phyloP scores from a whole-genome alignment of 2,113 vertebrate species.

The Cepphus grylle region DNA sequence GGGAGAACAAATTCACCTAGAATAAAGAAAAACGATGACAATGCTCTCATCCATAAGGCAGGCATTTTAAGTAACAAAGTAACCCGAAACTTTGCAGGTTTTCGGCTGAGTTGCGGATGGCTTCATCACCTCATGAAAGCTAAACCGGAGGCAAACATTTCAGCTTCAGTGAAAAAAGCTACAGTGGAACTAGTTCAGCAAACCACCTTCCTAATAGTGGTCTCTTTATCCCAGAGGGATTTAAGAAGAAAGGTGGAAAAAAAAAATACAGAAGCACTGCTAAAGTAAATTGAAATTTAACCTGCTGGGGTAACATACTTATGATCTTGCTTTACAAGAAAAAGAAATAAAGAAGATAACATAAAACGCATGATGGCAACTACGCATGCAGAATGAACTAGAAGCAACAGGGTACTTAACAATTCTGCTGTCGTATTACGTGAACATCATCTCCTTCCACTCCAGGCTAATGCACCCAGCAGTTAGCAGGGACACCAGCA shows the following conservation, averaged over 20 bases:
- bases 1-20: neutral
- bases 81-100: neutral
- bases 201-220: neutral
- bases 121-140: neutral
- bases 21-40: neutral
- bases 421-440: neutral
- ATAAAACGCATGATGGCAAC: neutral
- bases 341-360: neutral
- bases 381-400: neutral
- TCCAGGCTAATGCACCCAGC: neutral
- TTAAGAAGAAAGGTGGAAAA: slow-evolving; percentile 8
- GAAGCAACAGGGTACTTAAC: neutral
- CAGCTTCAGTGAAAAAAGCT: neutral
- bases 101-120: neutral
- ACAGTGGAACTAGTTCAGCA: neutral
- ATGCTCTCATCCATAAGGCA: neutral
- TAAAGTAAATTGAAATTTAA: slow-evolving; percentile 43
- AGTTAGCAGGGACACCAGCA: neutral
- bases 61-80: neutral
- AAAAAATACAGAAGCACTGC: neutral
- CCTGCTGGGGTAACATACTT: neutral
- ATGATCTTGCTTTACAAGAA: neutral
- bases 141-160: neutral
- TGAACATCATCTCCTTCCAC: neutral
- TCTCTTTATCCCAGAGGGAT: neutral